These are phyloP conservation scores for Romanogobio albipinnatus DNA, from an alignment of 2,113 vertebrate genomes.

Conservation along the genomic window DNA sequence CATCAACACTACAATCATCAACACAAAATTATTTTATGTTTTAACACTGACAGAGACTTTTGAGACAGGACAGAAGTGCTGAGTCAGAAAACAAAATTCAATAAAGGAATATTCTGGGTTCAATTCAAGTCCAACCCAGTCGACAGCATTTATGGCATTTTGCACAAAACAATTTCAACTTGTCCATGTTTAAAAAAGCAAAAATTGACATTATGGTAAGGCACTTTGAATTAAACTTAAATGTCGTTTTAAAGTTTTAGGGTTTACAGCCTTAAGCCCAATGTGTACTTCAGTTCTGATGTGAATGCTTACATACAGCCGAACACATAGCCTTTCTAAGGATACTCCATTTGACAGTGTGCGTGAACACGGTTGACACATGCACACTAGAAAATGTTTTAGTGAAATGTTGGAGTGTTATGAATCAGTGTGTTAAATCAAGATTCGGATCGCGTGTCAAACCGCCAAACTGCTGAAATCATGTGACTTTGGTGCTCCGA, in stretches of 20 bases:
- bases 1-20: conserved; percentile 42
- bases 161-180: background rate
- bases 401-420: no score
- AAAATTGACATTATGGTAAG: background rate
- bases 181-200: background rate
- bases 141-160: background rate
- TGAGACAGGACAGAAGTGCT: conserved; percentile 33
- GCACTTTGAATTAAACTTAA: background rate
- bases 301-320: background rate
- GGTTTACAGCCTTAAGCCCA: background rate
- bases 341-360: background rate
- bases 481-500: no score
- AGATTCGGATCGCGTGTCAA: no score
- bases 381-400: background rate
- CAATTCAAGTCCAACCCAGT: background rate
- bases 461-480: no score
- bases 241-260: background rate
- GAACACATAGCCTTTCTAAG: background rate
- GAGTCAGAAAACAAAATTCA: conserved; percentile 30
- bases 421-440: no score
- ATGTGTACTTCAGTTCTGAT: background rate
- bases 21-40: conserved; percentile 21
- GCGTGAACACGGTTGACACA: background rate
- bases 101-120: background rate
- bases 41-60: conserved; percentile 19